Conservation (phyloP, 1,140 invertebrate species). For the Scaptomyza hsui region DNA sequence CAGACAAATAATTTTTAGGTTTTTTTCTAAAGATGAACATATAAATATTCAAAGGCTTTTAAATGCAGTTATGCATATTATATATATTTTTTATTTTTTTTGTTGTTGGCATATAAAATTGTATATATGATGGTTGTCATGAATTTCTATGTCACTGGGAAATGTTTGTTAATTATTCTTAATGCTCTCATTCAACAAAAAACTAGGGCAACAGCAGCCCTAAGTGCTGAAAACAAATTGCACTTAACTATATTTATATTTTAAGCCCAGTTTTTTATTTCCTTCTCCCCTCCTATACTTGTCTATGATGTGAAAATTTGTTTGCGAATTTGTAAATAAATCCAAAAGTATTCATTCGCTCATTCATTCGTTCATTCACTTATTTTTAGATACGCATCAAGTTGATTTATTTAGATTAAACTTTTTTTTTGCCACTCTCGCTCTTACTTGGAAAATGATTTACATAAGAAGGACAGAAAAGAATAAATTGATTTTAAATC, state of each 20-base stretch:
- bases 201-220: constrained; percentile 28
- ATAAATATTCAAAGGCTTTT: constrained; percentile 75
- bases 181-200: constrained; percentile 44
- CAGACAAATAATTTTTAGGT: neutral
- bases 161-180: constrained; percentile 60
- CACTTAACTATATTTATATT: constrained; percentile 22
- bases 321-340: constrained; percentile 84
- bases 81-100: constrained; percentile 63
- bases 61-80: constrained; percentile 80
- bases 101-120: constrained; percentile 50
- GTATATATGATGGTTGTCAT: neutral
- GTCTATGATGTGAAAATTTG: constrained; percentile 75
- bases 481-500: constrained; percentile 84
- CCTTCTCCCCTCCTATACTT: neutral
- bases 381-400: constrained; percentile 79
- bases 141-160: constrained; percentile 6
- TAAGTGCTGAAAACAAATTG: constrained; percentile 28
- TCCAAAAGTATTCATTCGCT: constrained; percentile 71
- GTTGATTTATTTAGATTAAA: constrained; percentile 83
- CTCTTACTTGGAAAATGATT: constrained; percentile 70
- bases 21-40: constrained; percentile 8
- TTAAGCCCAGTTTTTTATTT: neutral
- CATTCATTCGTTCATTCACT: constrained; percentile 44
- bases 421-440: constrained; percentile 51
- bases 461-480: constrained; percentile 83